Evolutionary conservation across 2,888 invertebrate genomes (phyloP), one percentile per base, ranked within the genome.

Genomic region (Cepaea hortensis): DNA sequence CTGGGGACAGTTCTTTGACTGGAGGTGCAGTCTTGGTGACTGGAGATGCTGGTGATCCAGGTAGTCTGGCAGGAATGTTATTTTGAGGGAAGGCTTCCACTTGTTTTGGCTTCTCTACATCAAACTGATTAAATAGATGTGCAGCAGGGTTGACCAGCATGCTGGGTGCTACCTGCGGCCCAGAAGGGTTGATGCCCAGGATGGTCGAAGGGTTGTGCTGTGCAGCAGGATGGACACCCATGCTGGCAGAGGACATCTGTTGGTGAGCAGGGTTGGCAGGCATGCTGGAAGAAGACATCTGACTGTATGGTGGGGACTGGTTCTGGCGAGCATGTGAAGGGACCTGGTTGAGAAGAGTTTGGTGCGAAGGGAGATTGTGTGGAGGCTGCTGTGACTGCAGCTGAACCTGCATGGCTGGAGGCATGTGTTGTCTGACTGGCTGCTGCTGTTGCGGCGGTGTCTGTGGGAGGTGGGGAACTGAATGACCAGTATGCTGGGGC

Each of bases 1-100:
- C 55, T 50, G 79, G n/a, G 50, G 20, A 15, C 23, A 48, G 23
- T 23, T 80, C 62, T 65, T 70, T 81, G 15, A 73, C 84, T 46
- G 75, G 65, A 62, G 77, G 50, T 23, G 23, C 81, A 73, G 81
- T 70, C 61, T 68, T 77, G 50, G 35, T 7, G 35, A 9, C 13
- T 3, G 3, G 75, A 7, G 20, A 46, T 80, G 35, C 79, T 35
- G 61, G 6, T 35, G 81, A 20, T 5, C n/a, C 35, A 48, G 75
- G 3, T 72, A 50, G 5, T 15, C 35, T n/a, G 48, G 55, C 23
- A 85, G 84, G 84, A 85, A 85, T 85, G 84, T 85, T 76, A 23
- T 35, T 65, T 65, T 50, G 35, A 23, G 80, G 35, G 72, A 72
- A 4, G 62, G 20, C 23, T 35, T 73, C 73, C 13, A 11, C 83